Conservation (phyloP, 1,140 invertebrate genomes). For the Medauroidea extradentata region DNA sequence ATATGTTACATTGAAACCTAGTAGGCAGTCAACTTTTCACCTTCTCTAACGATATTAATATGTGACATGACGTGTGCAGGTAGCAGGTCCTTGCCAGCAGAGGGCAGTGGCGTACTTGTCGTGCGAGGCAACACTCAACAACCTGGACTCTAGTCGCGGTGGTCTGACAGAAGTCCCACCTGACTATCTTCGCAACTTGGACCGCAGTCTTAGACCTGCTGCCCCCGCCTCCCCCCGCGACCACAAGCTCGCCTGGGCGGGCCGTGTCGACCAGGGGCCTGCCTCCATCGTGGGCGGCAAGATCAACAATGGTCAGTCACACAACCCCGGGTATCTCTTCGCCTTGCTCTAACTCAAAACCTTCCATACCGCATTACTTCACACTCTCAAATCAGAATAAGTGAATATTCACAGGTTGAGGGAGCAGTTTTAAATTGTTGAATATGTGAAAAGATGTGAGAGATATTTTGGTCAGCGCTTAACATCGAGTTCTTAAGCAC, state of each 20-base stretch:
- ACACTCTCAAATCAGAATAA: no score
- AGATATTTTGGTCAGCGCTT: no score
- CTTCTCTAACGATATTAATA: no score
- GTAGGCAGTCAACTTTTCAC: no score
- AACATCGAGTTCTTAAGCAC: no score
- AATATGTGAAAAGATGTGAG: no score
- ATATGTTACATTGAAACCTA: no score
- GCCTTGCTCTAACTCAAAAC: no score
- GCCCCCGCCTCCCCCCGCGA: slow-evolving; percentile 52
- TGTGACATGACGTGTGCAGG: no score
- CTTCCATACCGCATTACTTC: no score
- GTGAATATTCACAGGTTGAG: no score
- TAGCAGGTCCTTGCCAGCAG: slow-evolving; percentile 46
- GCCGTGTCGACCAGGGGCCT: slow-evolving; percentile 49
- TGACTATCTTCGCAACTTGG: slow-evolving; percentile 77
- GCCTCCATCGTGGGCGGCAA: slow-evolving; percentile 71
- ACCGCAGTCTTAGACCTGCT: slow-evolving; percentile 55
- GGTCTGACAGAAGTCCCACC: slow-evolving; percentile 84
- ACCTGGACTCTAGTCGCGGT: slow-evolving; percentile 86
- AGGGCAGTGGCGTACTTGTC: slow-evolving; percentile 58
- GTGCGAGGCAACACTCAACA: slow-evolving; percentile 68
- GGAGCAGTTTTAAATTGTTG: no score
- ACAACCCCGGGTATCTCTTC: neutral
- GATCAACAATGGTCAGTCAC: slow-evolving; percentile 72
- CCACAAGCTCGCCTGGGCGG: slow-evolving; percentile 67